Evolutionary conservation across 2,797 vertebrate genomes (phyloP).

Genomic region (Pseudocheirus occidentalis): DNA sequence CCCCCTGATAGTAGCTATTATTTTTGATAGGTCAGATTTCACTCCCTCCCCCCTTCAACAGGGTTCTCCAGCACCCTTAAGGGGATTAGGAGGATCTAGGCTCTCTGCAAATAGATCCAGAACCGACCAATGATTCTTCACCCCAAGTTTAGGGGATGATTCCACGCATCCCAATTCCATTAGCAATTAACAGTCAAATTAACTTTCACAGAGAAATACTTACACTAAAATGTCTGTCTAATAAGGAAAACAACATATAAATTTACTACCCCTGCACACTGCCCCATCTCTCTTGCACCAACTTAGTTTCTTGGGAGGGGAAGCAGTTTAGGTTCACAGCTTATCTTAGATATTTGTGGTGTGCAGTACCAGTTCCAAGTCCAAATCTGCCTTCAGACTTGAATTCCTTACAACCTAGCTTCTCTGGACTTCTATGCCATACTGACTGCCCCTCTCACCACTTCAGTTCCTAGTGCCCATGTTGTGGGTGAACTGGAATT

Average conservation of each 20-base stretch:
- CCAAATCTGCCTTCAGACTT: neutral
- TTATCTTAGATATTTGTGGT: neutral
- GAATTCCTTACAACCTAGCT: too few relatives aligned
- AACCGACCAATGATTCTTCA: neutral
- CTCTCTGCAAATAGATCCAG: neutral
- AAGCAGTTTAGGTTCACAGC: neutral
- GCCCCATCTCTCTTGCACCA: rapidly evolving
- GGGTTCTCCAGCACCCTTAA: neutral
- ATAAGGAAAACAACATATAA: neutral
- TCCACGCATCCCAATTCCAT: neutral
- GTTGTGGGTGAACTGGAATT: too few relatives aligned
- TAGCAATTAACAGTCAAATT: neutral
- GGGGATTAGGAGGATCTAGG: neutral
- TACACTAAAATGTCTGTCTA: neutral
- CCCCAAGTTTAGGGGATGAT: neutral
- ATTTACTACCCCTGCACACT: neutral
- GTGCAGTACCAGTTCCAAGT: neutral
- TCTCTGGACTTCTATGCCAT: too few relatives aligned
- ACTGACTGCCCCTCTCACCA: too few relatives aligned
- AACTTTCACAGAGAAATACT: neutral
- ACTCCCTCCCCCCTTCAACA: neutral
- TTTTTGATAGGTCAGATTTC: neutral
- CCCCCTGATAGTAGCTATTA: neutral
- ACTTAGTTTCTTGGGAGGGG: neutral
- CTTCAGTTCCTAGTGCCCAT: too few relatives aligned